Evolutionary conservation across 2,888 invertebrate species (phyloP).

Genomic region (Chloroclysta siterata): DNA sequence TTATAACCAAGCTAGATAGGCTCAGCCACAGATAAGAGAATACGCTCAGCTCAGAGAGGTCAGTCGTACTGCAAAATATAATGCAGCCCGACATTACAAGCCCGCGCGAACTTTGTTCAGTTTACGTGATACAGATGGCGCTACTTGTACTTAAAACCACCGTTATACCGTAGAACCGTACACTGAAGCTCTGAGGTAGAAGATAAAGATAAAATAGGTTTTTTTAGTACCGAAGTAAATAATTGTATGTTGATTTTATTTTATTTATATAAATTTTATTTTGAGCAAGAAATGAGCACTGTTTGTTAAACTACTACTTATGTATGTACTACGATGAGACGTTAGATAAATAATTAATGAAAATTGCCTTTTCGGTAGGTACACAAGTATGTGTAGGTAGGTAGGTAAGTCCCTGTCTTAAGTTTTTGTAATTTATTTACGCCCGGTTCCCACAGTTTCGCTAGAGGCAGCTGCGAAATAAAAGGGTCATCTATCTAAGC

Average conservation of each 20-base stretch:
- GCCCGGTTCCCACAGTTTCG: background rate
- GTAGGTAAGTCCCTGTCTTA: background rate
- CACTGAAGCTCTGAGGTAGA: too few species aligned
- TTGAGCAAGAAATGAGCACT: too few species aligned
- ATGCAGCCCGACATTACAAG: background rate
- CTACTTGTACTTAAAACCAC: slow-evolving; percentile 2
- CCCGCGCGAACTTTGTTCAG: slow-evolving; percentile 6
- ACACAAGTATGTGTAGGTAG: too few species aligned
- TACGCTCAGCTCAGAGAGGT: background rate
- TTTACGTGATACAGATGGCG: slow-evolving; percentile 29
- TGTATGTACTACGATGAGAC: too few species aligned
- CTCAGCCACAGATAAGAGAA: background rate
- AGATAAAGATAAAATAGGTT: too few species aligned
- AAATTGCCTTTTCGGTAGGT: too few species aligned
- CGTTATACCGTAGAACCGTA: too few species aligned
- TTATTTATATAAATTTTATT: too few species aligned
- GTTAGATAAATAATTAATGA: too few species aligned
- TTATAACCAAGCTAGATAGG: background rate
- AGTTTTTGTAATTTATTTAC: background rate
- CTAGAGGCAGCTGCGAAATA: background rate
- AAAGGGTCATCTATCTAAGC: background rate
- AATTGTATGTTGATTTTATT: too few species aligned
- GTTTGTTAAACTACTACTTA: too few species aligned
- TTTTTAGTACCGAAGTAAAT: too few species aligned
- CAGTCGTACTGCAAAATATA: background rate